Conservation (phyloP, 2,113 vertebrate genomes). For the Varanus komodoensis region DNA sequence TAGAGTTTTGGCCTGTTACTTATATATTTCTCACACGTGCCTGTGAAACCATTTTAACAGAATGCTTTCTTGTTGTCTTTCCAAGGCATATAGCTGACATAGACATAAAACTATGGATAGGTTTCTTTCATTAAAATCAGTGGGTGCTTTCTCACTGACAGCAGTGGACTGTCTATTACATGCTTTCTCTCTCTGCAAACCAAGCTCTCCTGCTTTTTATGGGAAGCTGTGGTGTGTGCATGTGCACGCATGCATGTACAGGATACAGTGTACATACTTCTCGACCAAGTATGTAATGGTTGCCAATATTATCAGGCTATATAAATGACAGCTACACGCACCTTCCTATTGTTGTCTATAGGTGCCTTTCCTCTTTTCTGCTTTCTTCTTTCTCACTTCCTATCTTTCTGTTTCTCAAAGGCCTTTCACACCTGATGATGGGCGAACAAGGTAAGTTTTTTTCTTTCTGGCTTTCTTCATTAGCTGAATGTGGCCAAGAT, state of each 20-base stretch:
- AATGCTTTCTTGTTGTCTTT: rapidly evolving
- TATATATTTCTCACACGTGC: slow-evolving; percentile 16
- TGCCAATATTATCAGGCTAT: slow-evolving; percentile 27
- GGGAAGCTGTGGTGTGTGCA: slow-evolving; percentile 17
- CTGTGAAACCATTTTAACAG: rapidly evolving
- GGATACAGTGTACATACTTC: slow-evolving; percentile 41
- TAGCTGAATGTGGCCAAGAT: slow-evolving; percentile 31
- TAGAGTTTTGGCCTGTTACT: slow-evolving; percentile 8
- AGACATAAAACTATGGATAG: background rate
- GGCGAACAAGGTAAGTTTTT: slow-evolving; percentile 91
- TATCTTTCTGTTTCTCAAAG: slow-evolving; percentile 75
- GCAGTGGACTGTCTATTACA: background rate
- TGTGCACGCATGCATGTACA: background rate
- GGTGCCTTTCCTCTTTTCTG: slow-evolving; percentile 53
- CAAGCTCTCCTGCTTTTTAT: background rate
- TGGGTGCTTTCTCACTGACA: slow-evolving; percentile 6
- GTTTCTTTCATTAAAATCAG: background rate
- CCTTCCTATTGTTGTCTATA: slow-evolving; percentile 52
- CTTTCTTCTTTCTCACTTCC: slow-evolving; percentile 49
- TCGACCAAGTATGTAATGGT: slow-evolving; percentile 60
- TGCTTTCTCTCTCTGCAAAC: background rate
- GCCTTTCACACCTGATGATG: slow-evolving; percentile 95
- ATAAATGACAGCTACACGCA: background rate
- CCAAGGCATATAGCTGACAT: background rate
- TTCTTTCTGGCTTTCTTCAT: slow-evolving; percentile 57